A percentile compares a stretch with the other conserved stretches of the same genome.
Evolutionary conservation across 2,797 vertebrate species (phyloP).

Genomic region (Clarias laeviceps): DNA sequence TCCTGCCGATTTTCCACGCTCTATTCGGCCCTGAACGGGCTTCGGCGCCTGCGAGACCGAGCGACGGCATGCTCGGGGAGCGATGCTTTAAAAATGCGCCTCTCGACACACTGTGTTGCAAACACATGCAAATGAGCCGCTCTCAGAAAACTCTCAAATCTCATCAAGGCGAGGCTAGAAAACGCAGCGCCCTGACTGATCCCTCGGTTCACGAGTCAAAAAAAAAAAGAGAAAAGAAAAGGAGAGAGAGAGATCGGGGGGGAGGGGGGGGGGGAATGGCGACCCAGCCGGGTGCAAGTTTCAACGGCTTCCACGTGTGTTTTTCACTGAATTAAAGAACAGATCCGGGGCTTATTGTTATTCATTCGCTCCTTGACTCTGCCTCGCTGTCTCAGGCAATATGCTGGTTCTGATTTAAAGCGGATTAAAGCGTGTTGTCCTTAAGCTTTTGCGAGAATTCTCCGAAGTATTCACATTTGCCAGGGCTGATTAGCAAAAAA

Average conservation of each 20-base stretch:
- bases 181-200: slow-evolving; percentile 27
- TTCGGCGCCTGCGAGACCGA: neutral
- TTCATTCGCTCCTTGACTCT: slow-evolving; percentile 65
- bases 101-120: slow-evolving; percentile 65
- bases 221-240: neutral
- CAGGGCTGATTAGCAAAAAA: slow-evolving; percentile 65
- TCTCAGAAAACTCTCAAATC: slow-evolving; percentile 52
- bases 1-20: slow-evolving; percentile 67
- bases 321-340: slow-evolving; percentile 42
- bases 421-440: slow-evolving; percentile 73
- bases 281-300: neutral
- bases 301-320: slow-evolving; percentile 3
- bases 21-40: slow-evolving; percentile 9
- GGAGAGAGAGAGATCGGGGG: no score
- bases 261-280: no score
- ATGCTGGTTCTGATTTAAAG: slow-evolving; percentile 77
- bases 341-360: slow-evolving; percentile 62
- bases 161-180: slow-evolving; percentile 45
- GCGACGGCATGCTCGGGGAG: slow-evolving; percentile 26
- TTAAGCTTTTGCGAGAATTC: slow-evolving; percentile 69
- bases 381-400: slow-evolving; percentile 67
- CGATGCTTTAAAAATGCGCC: slow-evolving; percentile 60
- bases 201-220: slow-evolving; percentile 12
- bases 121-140: slow-evolving; percentile 63
- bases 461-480: slow-evolving; percentile 73